A percentile compares a stretch with the other conserved stretches of the same genome.
Conservation (phyloP, 1,140 invertebrate genomes). For the Monochamus saltuarius region DNA sequence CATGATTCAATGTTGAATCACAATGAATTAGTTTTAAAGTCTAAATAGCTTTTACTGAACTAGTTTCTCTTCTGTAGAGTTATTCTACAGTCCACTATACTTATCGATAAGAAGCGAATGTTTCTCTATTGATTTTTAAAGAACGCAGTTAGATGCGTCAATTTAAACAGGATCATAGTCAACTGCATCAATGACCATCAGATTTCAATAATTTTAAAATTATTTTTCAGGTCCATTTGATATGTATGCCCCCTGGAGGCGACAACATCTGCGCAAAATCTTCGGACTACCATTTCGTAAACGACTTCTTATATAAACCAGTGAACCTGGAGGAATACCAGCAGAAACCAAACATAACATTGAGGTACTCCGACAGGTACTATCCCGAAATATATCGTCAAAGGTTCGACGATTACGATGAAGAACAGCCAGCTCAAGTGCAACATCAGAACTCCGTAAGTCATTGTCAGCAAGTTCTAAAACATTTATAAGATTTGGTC, state of each 20-base stretch:
- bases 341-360: slow-evolving; percentile 75
- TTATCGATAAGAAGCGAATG: too few species aligned
- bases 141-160: too few species aligned
- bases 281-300: slow-evolving; percentile 88
- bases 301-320: slow-evolving; percentile 89
- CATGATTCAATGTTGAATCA: too few species aligned
- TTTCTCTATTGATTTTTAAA: too few species aligned
- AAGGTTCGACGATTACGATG: slow-evolving; percentile 63
- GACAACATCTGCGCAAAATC: slow-evolving; percentile 90
- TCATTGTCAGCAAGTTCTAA: slow-evolving; percentile 2
- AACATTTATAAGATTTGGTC: too few species aligned
- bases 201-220: too few species aligned
- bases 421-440: slow-evolving; percentile 46
- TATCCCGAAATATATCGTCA: slow-evolving; percentile 74
- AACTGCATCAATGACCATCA: too few species aligned
- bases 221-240: slow-evolving; percentile 78
- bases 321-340: slow-evolving; percentile 79
- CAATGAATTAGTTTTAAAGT: too few species aligned
- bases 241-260: slow-evolving; percentile 86
- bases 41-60: too few species aligned
- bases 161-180: background rate
- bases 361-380: slow-evolving; percentile 83
- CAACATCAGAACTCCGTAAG: slow-evolving; percentile 49
- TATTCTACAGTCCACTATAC: too few species aligned
- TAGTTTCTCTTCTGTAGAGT: too few species aligned